These are phyloP conservation scores for Uropsilus gracilis DNA, from an alignment of 2,113 vertebrate genomes.

Conservation along the genomic window DNA sequence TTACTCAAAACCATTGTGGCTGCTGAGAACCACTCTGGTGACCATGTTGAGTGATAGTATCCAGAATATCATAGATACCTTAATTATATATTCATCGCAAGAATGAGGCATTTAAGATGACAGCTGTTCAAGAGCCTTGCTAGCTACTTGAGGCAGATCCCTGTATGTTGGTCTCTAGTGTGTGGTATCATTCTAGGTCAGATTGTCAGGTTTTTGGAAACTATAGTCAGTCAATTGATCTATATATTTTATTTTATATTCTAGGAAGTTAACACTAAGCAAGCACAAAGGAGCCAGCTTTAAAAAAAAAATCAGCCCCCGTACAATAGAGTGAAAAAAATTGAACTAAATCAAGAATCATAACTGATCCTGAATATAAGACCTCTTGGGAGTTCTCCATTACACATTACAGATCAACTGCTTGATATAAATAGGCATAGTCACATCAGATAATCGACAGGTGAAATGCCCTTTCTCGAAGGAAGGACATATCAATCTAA, in stretches of 20 bases:
- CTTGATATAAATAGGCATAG: background rate
- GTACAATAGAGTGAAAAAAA: constrained; percentile 2
- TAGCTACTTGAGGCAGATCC: background rate
- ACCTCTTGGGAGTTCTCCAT: background rate
- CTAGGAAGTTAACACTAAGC: background rate
- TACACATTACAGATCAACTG: background rate
- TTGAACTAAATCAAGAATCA: background rate
- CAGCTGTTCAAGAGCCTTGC: background rate
- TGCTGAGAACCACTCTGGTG: accelerated
- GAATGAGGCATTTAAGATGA: background rate
- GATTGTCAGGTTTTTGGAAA: background rate
- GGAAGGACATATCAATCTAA: background rate
- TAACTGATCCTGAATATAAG: background rate
- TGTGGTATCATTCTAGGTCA: background rate
- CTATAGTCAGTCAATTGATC: background rate
- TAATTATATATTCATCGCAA: background rate
- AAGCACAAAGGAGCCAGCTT: background rate
- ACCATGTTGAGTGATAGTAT: background rate
- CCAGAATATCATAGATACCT: background rate
- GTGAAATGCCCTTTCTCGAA: background rate
- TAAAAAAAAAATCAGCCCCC: background rate
- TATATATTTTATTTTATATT: background rate
- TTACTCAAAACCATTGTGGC: background rate
- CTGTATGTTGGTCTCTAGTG: too few species aligned
- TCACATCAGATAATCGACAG: background rate